phyloP scores from a whole-genome alignment of 2,888 invertebrate species.

The Halictus ligatus region DNA sequence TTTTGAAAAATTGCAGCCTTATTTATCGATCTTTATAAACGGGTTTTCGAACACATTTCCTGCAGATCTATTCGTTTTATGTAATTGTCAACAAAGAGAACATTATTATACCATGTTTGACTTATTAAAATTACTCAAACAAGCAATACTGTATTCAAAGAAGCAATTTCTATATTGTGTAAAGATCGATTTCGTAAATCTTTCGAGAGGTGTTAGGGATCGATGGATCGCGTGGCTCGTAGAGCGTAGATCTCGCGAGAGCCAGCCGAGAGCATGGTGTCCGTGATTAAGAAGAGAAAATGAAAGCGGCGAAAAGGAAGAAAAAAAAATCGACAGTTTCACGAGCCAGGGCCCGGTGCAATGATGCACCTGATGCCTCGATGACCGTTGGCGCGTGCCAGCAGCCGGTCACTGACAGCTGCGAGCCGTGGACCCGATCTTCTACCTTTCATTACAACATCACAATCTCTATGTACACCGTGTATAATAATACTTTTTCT shows the following conservation, averaged over 20 bases:
- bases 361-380: slow-evolving; percentile 73
- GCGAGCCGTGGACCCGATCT: slow-evolving; percentile 56
- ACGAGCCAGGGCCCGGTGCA: slow-evolving; percentile 70
- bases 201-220: background rate
- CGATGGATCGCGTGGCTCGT: background rate
- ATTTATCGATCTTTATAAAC: background rate
- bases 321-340: slow-evolving; percentile 47
- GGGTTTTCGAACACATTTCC: too few relatives aligned
- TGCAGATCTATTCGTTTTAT: too few relatives aligned
- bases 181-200: background rate
- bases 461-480: background rate
- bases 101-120: too few relatives aligned
- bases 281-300: slow-evolving; percentile 5
- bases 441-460: background rate
- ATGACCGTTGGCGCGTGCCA: slow-evolving; percentile 80
- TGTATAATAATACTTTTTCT: background rate
- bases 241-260: background rate
- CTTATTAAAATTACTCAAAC: too few relatives aligned
- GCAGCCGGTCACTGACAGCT: slow-evolving; percentile 72
- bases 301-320: slow-evolving; percentile 18
- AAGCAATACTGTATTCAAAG: too few relatives aligned
- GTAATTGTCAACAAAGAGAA: too few relatives aligned
- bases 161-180: background rate
- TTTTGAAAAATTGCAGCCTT: background rate
- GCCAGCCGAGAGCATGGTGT: background rate